Conservation (phyloP, 2,113 vertebrate species). For the Cygnus buccinator region DNA sequence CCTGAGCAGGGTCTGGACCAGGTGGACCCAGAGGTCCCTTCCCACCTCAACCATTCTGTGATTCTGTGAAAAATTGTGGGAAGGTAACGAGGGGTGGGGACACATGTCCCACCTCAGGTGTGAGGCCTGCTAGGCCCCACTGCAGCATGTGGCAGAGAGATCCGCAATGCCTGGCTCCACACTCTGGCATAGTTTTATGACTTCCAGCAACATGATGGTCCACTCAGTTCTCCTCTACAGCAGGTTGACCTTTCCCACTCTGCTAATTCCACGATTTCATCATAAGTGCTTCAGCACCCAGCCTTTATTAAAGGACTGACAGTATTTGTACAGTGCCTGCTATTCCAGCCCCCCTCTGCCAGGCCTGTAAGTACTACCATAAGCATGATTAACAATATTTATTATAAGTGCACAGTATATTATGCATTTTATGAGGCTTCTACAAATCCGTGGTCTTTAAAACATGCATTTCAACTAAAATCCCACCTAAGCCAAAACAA, state of each 20-base stretch:
- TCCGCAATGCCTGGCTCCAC: background rate
- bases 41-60: background rate
- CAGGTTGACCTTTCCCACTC: background rate
- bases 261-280: background rate
- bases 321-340: background rate
- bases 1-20: background rate
- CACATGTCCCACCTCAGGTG: rapidly evolving
- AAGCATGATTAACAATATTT: constrained; percentile 38
- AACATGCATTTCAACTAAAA: background rate
- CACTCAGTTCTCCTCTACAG: background rate
- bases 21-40: background rate
- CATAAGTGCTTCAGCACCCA: background rate
- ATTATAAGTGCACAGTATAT: background rate
- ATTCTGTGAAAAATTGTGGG: background rate
- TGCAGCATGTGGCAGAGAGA: background rate
- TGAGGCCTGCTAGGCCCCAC: background rate
- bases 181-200: rapidly evolving
- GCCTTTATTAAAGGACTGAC: background rate
- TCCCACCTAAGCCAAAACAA: background rate
- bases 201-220: background rate
- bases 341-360: background rate
- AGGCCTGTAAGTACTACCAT: background rate
- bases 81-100: background rate
- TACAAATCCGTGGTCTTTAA: background rate
- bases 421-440: background rate